phyloP scores from a whole-genome alignment of 2,113 vertebrate genomes.

The Isichthys henryi region DNA sequence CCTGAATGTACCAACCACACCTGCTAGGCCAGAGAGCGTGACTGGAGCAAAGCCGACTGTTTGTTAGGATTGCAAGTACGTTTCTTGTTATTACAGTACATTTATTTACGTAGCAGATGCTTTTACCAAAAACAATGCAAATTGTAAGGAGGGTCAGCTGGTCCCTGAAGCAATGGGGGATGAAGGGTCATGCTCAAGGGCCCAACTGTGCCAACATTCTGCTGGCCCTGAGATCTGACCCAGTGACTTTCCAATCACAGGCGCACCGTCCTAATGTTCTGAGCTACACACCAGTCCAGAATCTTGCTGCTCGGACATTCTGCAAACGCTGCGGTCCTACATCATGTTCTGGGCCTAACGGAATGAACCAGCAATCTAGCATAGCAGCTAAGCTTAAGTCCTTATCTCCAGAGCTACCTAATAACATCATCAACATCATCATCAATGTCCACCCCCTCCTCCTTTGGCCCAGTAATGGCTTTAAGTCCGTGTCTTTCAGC shows the following conservation, averaged over 20 bases:
- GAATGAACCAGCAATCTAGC: background rate
- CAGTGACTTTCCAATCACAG: background rate
- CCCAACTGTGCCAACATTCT: background rate
- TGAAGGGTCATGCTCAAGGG: background rate
- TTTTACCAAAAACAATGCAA: background rate
- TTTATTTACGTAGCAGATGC: background rate
- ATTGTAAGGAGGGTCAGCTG: background rate
- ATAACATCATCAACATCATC: background rate
- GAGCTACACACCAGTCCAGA: background rate
- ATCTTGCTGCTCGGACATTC: background rate
- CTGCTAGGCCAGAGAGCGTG: background rate
- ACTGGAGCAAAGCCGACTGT: background rate
- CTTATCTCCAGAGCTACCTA: background rate
- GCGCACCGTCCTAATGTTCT: background rate
- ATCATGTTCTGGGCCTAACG: background rate
- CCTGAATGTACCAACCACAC: background rate
- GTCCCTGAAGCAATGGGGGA: background rate
- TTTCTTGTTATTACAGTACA: background rate
- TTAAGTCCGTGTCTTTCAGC: background rate
- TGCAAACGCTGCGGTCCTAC: background rate
- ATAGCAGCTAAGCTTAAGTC: background rate
- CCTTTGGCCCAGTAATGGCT: background rate
- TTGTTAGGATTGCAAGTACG: background rate
- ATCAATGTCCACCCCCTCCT: background rate
- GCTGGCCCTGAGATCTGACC: background rate